Conservation (phyloP, 2,888 invertebrate genomes). For the Adineta ricciae region DNA sequence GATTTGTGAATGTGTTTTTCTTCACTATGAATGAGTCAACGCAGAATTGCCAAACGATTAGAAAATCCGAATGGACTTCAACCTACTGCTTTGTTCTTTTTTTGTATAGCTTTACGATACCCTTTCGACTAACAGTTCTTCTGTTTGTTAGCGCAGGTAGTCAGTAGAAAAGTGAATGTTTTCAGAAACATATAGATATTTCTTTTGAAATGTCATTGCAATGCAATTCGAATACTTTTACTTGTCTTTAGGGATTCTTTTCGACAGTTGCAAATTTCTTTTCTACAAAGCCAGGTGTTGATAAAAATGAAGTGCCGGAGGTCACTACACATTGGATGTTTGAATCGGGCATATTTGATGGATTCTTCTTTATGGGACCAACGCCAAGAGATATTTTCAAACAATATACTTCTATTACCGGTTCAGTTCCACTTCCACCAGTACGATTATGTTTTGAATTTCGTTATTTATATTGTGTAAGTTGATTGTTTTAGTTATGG, state of each 20-base stretch:
- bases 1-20: too few relatives aligned
- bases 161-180: too few relatives aligned
- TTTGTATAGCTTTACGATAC: too few relatives aligned
- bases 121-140: too few relatives aligned
- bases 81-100: too few relatives aligned
- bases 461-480: neutral
- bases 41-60: too few relatives aligned
- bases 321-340: constrained; percentile 76
- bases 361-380: constrained; percentile 81
- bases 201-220: too few relatives aligned
- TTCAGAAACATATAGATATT: too few relatives aligned
- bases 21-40: too few relatives aligned
- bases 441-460: neutral
- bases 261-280: constrained; percentile 25
- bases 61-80: too few relatives aligned
- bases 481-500: constrained; percentile 45
- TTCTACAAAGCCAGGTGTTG: constrained; percentile 1
- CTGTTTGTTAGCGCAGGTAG: too few relatives aligned
- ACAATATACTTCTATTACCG: constrained; percentile 78
- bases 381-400: constrained; percentile 70
- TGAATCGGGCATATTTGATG: constrained; percentile 86
- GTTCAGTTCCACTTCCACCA: constrained; percentile 77
- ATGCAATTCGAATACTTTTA: too few relatives aligned
- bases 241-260: constrained; percentile 25
- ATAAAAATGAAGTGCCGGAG: constrained; percentile 40